Base-by-base conservation (phyloP, 1,140 invertebrate species). In the Bombus huntii region DNA sequence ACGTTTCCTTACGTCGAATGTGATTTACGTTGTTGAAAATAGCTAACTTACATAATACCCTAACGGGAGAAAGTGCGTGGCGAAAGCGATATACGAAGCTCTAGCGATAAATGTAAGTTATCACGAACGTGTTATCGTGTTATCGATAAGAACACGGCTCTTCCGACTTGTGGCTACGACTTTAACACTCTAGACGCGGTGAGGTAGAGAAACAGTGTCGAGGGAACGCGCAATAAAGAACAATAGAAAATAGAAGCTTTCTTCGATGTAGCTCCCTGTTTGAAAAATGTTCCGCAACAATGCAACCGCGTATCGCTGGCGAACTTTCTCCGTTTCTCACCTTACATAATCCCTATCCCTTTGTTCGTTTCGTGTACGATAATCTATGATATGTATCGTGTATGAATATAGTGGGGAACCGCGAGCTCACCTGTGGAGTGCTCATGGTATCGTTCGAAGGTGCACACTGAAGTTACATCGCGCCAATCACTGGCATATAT, bases 401-500 rank as follows among this genome's bases (percentile, higher is more conserved):
- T 62, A n/a, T 44, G 37, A 44, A 57, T 57, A 25, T 39, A 18
- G 18, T 34, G 75, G 31, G 53, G 70, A 31, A 73, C 70, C 78
- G n/a, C 68, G 88, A 89, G 88, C 93, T 95, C 93, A 95, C 93
- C 94, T 94, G 92, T 71, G 91, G 90, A 90, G 92, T 92, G 91
- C 92, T 93, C 94, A 95, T 95, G 90, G 87, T 93, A 90, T 92
- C 88, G 87, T 93, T 90, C 91, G 88, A 87, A 85, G 92, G 92
- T 89, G 92, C 83, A 92, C 92, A 95, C 94, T 95, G 94, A 93
- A 90, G 87, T 85, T 83, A 88, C 80, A 87, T 86, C 85, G 90
- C 79, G 80, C 85, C 92, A 93, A 95, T 94, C 94, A 93, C 90
- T 82, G 85, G 90, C 91, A 94, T 95, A 94, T 95, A 95, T 95